Evolutionary conservation across 2,888 invertebrate species (phyloP), one percentile per base, ranked within the genome.

Genomic region (Coremacera marginata): DNA sequence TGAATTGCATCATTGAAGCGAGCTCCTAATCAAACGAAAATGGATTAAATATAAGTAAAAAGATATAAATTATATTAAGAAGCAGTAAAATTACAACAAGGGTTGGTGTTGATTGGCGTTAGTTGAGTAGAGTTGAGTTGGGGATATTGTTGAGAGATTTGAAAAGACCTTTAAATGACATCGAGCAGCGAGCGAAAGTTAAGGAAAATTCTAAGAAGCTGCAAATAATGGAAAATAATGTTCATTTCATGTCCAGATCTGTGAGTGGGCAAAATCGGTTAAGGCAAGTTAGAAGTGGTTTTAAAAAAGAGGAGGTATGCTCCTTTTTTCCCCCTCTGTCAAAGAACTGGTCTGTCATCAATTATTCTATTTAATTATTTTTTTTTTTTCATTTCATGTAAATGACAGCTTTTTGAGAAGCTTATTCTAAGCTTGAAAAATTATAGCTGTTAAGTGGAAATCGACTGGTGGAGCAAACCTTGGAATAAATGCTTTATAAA

Each of bases 161-260:
- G 68, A 68, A 68, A 51, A 51, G 68, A 22, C 68, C 44, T 68
- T 68, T 49, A 51, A 27, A 51, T 27, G 68, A 68, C 14, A 34
- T 51, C 19, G 31, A 31, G 31, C 68, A 25, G 27, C 14, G 51
- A 51, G 49, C 16, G 51, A 68, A 25, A 68, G 22, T 19, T 27
- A 27, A 25, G 9, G 16, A 0, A 67, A 67, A 67, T 22, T 67
- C 67, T 34, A 67, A 60, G 27, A 27, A 67, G 44, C 67, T 68
- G 68, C 51, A 14, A 51, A 49, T 68, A 68, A 68, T 68, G 68
- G 68, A 22, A 68, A 68, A 68, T 68, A 44, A 68, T 68, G 68
- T 51, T 68, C 68, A 51, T 68, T 68, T 68, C 25, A 31, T 60
- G 60, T 25, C 3, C 25, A 8, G 27, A 60, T 25, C 60, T 44